Conservation (phyloP, 2,888 invertebrate species). For the Agrilus cyanescens region DNA sequence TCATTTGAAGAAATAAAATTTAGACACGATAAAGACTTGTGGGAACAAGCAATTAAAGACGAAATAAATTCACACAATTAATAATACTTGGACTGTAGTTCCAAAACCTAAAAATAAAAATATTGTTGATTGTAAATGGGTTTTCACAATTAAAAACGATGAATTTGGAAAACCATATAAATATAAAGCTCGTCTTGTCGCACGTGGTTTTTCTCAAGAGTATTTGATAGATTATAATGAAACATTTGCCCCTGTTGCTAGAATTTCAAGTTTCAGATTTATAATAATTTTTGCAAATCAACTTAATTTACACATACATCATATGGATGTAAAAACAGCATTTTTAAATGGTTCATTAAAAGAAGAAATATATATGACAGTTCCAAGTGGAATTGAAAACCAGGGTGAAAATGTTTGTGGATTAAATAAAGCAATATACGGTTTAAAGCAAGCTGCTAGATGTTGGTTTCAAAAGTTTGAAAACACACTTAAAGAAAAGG, state of each 20-base stretch:
- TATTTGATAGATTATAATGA: constrained; percentile 11
- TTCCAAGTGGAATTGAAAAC: constrained; percentile 9
- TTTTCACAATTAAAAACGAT: too few relatives aligned
- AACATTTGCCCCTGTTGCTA: constrained; percentile 12
- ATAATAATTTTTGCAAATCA: constrained; percentile 14
- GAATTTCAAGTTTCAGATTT: constrained; percentile 10
- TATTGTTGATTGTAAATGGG: too few relatives aligned
- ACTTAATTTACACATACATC: constrained; percentile 15
- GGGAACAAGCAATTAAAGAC: too few relatives aligned
- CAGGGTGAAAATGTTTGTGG: constrained; percentile 10
- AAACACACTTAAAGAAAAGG: constrained; percentile 4
- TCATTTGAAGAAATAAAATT: too few relatives aligned
- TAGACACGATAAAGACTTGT: too few relatives aligned
- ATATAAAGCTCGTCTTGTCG: too few relatives aligned
- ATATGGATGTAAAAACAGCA: constrained; percentile 19
- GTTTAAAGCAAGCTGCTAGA: constrained; percentile 16
- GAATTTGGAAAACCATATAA: too few relatives aligned
- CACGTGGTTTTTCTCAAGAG: too few relatives aligned
- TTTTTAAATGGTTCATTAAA: constrained; percentile 19
- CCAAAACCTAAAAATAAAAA: too few relatives aligned
- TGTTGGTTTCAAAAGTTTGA: constrained; percentile 12
- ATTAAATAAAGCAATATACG: constrained; percentile 20
- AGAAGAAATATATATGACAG: constrained; percentile 17
- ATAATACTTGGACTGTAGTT: too few relatives aligned
- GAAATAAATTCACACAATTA: too few relatives aligned